Base-by-base conservation (phyloP, 2,888 invertebrate species). In the Dasypolia templi region DNA sequence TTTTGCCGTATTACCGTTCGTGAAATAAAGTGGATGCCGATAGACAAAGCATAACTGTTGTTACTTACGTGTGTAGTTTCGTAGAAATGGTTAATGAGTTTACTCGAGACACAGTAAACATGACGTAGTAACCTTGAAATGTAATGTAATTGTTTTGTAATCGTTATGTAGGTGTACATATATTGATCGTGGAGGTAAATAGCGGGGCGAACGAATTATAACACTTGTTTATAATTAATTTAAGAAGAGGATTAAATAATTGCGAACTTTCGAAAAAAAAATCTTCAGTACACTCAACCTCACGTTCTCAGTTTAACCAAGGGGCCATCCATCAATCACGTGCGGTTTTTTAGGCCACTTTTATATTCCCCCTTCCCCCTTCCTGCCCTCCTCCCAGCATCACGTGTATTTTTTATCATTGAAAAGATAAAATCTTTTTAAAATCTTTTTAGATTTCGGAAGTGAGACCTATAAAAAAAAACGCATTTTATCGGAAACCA, bases 1-100 rank as follows among this genome's bases (percentile, higher is more conserved):
- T 75, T 74, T 44, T 73, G 51, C 26, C 72, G 74, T 35, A 59
- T 51, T 74, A 58, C 3, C 58, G 42, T 26, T 22, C 6, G 51
- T 44, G 42, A 22, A 12, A 22, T 17, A 53, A 2, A 1, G n/a
- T 44, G n/a, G 44, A 70, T 70, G 9, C 19, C 14, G 42, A 9
- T 32, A 46, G 17, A 22, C 7, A 6, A 49, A 70, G n/a, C 3
- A 6, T 39, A 44, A 6, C 12, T n/a, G n/a, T 14, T 56, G 9
- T 9, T 17, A 26, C 2, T 14, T 35, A 44, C 29, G 14, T 46
- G 44, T 46, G 32, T 42, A 9, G 66, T 35, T 39, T 58, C 9
- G 22, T 65, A 7, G 12, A 29, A 1, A 0, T 61, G 29, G 26
- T 17, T 62, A 63, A 29, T 11, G 12, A 29, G 44, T 29, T 44